A percentile compares a stretch with the other conserved stretches of the same genome.
These are phyloP conservation scores for Chaetorhynchus papuensis DNA, from an alignment of 2,113 vertebrate genomes.

Conservation along the genomic window DNA sequence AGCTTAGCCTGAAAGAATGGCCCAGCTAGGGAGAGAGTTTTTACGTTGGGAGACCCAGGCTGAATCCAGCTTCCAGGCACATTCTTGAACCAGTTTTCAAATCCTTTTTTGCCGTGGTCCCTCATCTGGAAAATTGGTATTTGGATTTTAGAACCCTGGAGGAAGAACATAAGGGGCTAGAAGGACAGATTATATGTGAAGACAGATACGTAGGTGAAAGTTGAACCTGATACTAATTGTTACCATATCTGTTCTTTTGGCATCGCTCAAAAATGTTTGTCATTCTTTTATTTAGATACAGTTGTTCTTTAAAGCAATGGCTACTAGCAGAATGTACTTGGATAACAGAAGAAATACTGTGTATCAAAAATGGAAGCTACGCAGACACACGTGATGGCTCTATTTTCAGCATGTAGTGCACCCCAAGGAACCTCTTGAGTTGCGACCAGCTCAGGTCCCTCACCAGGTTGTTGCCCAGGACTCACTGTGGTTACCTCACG, in stretches of 20 bases:
- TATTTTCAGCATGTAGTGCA: not conserved
- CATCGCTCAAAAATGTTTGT: not conserved
- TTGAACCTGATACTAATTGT: constrained; percentile 35
- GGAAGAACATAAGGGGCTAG: not conserved
- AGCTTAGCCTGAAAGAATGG: not conserved
- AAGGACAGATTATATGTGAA: not conserved
- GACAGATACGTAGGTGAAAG: not conserved
- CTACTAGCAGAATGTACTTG: not conserved
- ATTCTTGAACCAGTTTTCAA: constrained; percentile 26
- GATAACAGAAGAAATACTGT: not conserved
- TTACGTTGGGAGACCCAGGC: not conserved
- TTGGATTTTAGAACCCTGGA: not conserved
- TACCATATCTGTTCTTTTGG: constrained; percentile 2
- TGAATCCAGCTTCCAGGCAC: not conserved
- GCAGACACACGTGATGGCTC: not conserved
- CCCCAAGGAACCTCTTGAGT: not conserved
- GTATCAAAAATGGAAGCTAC: not conserved
- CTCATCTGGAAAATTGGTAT: constrained; percentile 28
- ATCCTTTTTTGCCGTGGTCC: not conserved
- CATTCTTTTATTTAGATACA: not conserved
- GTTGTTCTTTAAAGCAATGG: not conserved
- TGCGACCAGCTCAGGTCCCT: not conserved
- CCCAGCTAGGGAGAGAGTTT: not conserved
- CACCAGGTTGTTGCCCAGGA: not conserved
- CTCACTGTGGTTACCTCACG: rapidly evolving